A percentile compares a stretch with the other conserved stretches of the same genome.
phyloP scores from a whole-genome alignment of 1,140 invertebrate genomes.

The Formica exsecta region DNA sequence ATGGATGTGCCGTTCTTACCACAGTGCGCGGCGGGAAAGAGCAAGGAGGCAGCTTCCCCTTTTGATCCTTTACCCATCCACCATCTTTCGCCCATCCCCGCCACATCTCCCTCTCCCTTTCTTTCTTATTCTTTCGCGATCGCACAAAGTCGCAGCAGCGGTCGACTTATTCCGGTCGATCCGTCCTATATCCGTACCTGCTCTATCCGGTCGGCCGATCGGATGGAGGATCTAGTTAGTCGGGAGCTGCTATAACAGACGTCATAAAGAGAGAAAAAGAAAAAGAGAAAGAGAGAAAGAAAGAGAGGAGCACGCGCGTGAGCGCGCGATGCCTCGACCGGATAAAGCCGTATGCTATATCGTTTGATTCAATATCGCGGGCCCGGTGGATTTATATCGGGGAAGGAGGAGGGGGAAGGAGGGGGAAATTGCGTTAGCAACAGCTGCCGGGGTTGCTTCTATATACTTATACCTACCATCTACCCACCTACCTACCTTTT shows the following conservation, averaged over 20 bases:
- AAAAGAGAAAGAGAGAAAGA: conserved; percentile 9
- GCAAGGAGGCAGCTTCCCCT: conserved; percentile 10
- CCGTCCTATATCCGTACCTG: conserved; percentile 67
- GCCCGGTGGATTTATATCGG: conserved; percentile 78
- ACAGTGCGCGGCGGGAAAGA: background rate
- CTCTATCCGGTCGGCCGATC: conserved; percentile 67
- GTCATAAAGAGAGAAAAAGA: background rate
- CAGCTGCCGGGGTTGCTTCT: conserved; percentile 73
- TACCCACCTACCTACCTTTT: conserved; percentile 69
- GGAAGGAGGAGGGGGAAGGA: background rate
- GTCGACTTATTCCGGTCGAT: conserved; percentile 72
- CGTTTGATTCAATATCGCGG: conserved; percentile 80
- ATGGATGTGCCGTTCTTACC: conserved; percentile 63
- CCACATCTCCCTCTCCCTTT: background rate
- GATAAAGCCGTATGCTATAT: conserved; percentile 72
- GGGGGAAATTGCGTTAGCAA: conserved; percentile 80
- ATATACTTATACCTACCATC: conserved; percentile 68
- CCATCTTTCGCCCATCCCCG: background rate
- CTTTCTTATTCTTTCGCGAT: conserved; percentile 57
- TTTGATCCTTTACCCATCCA: conserved; percentile 35
- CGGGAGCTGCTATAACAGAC: background rate
- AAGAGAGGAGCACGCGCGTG: conserved; percentile 5
- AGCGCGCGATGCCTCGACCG: conserved; percentile 51
- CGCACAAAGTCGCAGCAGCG: conserved; percentile 62
- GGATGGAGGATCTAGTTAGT: conserved; percentile 73